These are phyloP conservation scores for Lochmaea crataegi DNA, from an alignment of 2,888 invertebrate species.

Conservation along the genomic window DNA sequence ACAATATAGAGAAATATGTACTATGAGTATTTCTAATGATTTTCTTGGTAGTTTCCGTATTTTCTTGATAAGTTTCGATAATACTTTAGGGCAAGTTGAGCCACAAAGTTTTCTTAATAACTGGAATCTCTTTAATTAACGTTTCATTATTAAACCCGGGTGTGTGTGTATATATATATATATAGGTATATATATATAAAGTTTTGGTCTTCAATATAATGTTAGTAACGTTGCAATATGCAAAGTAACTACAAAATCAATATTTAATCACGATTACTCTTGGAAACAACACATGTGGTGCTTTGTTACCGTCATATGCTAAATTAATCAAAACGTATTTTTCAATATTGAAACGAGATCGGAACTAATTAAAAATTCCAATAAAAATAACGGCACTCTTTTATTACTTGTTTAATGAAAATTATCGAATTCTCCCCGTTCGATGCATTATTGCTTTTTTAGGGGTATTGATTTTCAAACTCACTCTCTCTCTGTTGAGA, in stretches of 20 bases:
- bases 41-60: background rate
- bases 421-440: constrained; percentile 42
- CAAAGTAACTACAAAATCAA: constrained; percentile 60
- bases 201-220: constrained; percentile 30
- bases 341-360: constrained; percentile 59
- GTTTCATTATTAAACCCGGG: constrained; percentile 31
- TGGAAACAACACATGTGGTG: constrained; percentile 56
- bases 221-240: constrained; percentile 39
- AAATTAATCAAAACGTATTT: constrained; percentile 62
- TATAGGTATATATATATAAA: constrained; percentile 24
- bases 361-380: constrained; percentile 61
- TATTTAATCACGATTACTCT: constrained; percentile 61
- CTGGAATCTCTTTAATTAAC: constrained; percentile 30
- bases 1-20: too few relatives aligned
- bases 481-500: background rate
- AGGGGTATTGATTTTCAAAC: constrained; percentile 27
- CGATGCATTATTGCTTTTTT: constrained; percentile 38
- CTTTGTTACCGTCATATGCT: constrained; percentile 59
- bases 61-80: background rate
- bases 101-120: constrained; percentile 27
- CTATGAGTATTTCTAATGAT: too few relatives aligned
- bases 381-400: constrained; percentile 59
- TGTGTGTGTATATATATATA: constrained; percentile 16
- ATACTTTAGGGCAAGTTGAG: background rate
- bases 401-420: constrained; percentile 54